A percentile compares a stretch with the other conserved stretches of the same genome.
phyloP scores from a whole-genome alignment of 2,113 vertebrate species.

The Ibidorhyncha struthersii region DNA sequence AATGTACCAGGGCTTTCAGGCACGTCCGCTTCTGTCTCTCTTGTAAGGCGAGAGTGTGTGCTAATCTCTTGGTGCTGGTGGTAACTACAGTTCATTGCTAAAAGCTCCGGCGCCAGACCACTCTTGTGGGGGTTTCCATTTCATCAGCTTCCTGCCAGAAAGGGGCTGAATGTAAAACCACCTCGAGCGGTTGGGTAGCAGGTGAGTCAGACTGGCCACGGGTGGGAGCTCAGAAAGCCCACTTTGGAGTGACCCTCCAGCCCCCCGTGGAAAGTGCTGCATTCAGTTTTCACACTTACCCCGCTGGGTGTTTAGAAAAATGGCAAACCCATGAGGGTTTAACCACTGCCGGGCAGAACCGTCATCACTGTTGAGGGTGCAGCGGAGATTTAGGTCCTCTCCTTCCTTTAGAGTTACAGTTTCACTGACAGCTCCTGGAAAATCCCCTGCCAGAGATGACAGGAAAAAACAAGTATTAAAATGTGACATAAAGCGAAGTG shows the following conservation, averaged over 20 bases:
- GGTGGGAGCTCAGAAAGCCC: background rate
- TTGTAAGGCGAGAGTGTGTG: background rate
- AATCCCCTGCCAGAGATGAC: background rate
- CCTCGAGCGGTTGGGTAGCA: background rate
- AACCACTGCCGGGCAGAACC: conserved; percentile 22
- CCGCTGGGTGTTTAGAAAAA: background rate
- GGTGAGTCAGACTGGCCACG: background rate
- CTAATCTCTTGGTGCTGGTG: background rate
- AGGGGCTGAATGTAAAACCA: background rate
- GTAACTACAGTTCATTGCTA: background rate
- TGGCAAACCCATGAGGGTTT: background rate
- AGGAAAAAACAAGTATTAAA: background rate
- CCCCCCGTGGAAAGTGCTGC: background rate
- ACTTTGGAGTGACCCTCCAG: background rate
- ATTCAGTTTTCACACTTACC: conserved; percentile 17
- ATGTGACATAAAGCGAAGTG: background rate
- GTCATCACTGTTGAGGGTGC: background rate
- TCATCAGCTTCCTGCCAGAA: background rate
- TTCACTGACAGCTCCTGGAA: background rate
- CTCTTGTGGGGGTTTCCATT: background rate
- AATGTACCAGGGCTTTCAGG: background rate
- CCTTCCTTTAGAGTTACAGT: conserved; percentile 26
- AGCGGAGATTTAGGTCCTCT: background rate
- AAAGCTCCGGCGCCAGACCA: background rate
- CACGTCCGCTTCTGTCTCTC: background rate